Evolutionary conservation across 2,888 invertebrate species (phyloP).

Genomic region (Peribatodes rhomboidaria): DNA sequence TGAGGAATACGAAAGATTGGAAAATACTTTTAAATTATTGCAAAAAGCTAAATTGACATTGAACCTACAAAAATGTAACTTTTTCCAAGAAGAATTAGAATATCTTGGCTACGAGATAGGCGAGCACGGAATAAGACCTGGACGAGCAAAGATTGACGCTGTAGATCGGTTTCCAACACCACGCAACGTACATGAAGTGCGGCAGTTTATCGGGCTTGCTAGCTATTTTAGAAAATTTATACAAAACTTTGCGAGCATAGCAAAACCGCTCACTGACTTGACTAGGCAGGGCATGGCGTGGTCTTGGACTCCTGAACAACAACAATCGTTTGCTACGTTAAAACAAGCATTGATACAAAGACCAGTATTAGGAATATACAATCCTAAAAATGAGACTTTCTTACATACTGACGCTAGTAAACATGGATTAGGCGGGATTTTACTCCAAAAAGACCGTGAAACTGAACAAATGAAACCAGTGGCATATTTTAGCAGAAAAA

Average conservation of each 20-base stretch:
- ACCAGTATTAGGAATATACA: neutral
- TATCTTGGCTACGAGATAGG: neutral
- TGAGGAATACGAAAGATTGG: too few species aligned
- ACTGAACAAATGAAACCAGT: neutral
- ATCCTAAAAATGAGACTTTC: neutral
- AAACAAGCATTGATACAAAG: neutral
- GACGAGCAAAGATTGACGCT: neutral
- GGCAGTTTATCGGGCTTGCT: neutral
- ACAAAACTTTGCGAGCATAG: neutral
- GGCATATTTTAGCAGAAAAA: neutral
- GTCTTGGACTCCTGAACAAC: too few species aligned
- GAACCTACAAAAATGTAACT: neutral
- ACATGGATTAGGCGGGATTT: neutral
- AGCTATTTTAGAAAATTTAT: conserved; percentile 6
- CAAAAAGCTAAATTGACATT: too few species aligned
- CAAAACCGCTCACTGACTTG: neutral
- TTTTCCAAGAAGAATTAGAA: neutral
- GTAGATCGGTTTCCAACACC: neutral
- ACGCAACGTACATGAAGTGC: neutral
- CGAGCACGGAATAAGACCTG: neutral
- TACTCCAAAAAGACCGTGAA: conserved; percentile 1
- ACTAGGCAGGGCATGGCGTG: too few species aligned
- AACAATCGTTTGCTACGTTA: neutral
- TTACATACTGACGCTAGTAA: conserved; percentile 1
- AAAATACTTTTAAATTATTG: too few species aligned